phyloP scores from a whole-genome alignment of 2,113 vertebrate genomes.

The Parus major region DNA sequence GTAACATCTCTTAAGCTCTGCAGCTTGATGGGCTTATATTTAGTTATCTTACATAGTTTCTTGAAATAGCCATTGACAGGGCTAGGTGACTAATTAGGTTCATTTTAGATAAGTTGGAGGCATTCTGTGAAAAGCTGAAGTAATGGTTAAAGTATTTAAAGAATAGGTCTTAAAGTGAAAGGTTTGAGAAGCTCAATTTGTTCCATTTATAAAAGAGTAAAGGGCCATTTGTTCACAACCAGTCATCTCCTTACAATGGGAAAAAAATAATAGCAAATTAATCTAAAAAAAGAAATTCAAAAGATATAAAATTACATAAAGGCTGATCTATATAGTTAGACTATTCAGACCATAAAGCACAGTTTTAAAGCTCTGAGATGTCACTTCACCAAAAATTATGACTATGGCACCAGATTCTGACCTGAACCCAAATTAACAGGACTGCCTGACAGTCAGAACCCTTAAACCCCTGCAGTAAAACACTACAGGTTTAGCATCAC shows the following conservation, averaged over 20 bases:
- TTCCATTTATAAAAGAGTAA: background rate
- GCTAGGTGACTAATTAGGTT: conserved; percentile 11
- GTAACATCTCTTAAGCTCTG: background rate
- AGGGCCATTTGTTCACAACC: background rate
- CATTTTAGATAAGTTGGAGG: conserved; percentile 9
- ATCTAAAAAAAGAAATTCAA: background rate
- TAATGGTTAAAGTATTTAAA: background rate
- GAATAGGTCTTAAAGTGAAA: background rate
- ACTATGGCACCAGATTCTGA: background rate
- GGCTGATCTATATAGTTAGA: background rate
- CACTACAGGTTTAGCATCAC: background rate
- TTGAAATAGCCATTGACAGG: background rate
- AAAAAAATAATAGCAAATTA: conserved; percentile 6
- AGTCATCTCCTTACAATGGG: background rate
- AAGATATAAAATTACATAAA: background rate
- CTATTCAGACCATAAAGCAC: background rate
- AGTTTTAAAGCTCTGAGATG: background rate
- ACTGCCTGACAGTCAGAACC: background rate
- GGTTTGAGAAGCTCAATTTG: background rate
- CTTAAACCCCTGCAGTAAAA: background rate
- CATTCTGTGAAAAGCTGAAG: background rate
- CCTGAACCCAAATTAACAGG: background rate
- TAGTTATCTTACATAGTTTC: background rate
- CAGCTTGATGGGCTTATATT: background rate
- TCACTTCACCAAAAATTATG: background rate